Evolutionary conservation across 2,888 invertebrate genomes (phyloP).

Genomic region (Drosophila neonasuta): DNA sequence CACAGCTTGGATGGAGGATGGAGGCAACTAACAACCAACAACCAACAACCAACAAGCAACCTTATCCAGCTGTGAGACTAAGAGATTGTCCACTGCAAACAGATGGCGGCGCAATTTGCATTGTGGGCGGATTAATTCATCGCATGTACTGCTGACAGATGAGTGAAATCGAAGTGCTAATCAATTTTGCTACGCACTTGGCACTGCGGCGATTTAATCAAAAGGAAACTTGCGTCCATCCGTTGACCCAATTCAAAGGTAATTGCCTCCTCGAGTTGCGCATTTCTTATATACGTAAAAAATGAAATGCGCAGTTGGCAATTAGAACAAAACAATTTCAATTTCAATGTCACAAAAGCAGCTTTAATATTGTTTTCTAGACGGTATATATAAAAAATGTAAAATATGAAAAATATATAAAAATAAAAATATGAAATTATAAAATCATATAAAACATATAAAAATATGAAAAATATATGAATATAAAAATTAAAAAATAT

Average conservation of each 20-base stretch:
- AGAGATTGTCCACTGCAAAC: conserved; percentile 42
- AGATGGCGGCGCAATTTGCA: conserved; percentile 58
- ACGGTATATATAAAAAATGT: not conserved
- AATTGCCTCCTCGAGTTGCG: not conserved
- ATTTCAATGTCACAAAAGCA: not conserved
- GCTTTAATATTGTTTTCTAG: not conserved
- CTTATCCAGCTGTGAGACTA: conserved; percentile 57
- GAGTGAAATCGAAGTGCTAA: conserved; percentile 14
- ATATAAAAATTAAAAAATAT: too few relatives aligned
- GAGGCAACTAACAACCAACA: not conserved
- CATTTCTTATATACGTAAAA: not conserved
- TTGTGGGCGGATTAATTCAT: conserved; percentile 67
- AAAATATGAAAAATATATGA: too few relatives aligned
- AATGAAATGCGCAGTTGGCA: not conserved
- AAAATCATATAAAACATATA: too few relatives aligned
- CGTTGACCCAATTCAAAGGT: conserved; percentile 3
- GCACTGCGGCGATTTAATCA: not conserved
- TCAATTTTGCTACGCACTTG: conserved; percentile 5
- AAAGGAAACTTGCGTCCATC: not conserved
- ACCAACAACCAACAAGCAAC: not conserved
- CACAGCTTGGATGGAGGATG: not conserved
- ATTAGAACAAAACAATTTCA: not conserved
- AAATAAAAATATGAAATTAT: too few relatives aligned
- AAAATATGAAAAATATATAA: too few relatives aligned
- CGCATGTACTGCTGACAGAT: conserved; percentile 29